These are phyloP conservation scores for Abramis brama DNA, from an alignment of 2,113 vertebrate genomes.

Conservation along the genomic window DNA sequence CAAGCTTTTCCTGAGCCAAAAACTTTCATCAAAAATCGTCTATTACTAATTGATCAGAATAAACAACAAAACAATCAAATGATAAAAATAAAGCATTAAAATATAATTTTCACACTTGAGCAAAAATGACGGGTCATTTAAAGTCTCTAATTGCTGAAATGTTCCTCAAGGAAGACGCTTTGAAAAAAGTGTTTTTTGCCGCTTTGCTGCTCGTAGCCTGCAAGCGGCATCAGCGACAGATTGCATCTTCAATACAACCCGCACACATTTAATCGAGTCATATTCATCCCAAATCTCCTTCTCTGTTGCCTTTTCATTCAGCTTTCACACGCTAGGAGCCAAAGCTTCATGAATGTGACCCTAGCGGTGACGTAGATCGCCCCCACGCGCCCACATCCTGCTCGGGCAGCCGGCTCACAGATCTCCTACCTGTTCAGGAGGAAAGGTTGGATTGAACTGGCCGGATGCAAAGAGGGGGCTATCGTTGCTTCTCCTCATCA, in stretches of 20 bases:
- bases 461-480: slow-evolving; percentile 73
- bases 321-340: slow-evolving; percentile 28
- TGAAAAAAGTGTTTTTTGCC: background rate
- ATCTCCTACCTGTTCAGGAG: slow-evolving; percentile 49
- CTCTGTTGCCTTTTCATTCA: slow-evolving; percentile 17
- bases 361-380: slow-evolving; percentile 43
- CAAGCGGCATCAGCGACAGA: background rate
- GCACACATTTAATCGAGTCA: background rate
- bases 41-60: background rate
- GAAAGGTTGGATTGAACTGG: slow-evolving; percentile 59
- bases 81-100: background rate
- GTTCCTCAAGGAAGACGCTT: background rate
- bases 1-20: background rate
- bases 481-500: slow-evolving; percentile 67
- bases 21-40: background rate
- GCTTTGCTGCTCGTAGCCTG: background rate
- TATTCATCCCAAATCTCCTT: slow-evolving; percentile 21
- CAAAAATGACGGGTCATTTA: slow-evolving; percentile 3
- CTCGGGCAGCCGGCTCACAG: slow-evolving; percentile 43
- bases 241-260: slow-evolving; percentile 25
- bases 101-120: background rate
- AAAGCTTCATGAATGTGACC: slow-evolving; percentile 30
- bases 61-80: background rate
- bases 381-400: slow-evolving; percentile 48
- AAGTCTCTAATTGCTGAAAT: slow-evolving; percentile 16